Evolutionary conservation across 53 echinoderm and acorn worm genomes (phyloP), one percentile per base, ranked within the genome.

Genomic region (Temnopleurus reevesii): DNA sequence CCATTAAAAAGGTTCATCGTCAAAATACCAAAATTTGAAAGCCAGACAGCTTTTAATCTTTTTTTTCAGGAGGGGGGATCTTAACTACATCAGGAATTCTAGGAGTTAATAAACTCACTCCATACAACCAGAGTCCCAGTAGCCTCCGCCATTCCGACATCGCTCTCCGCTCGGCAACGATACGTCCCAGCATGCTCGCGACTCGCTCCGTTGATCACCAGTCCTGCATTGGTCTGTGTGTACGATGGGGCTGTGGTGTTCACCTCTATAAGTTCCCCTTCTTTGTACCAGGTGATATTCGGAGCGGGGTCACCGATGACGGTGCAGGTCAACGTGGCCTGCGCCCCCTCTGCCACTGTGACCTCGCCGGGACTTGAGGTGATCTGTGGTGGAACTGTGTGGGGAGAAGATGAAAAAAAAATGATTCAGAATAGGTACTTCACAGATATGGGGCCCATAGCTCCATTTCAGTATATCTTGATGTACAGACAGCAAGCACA

Each of bases 271-370:
- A 89, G 86, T 33, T 59, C 51, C 13, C 84, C 89, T 44, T 98
- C 94, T 91, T 92, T 93, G 90, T 85, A 87, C 98, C 98, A 98
- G 8, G 93, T 89, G 63, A 98, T 58, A 7, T 46, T 58, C 0
- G 98, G 92, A 25, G 77, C 77, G 19, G 98, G 98, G 51, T 98
- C 98, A 2, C 93, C 98, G 1, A 93, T 92, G 84, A 94, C 93
- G 15, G 89, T 80, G 59, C 98, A 98, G 45, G 94, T 88, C 46
- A 98, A 77, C 53, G 92, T 59, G 12, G 90, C 77, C 0, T 93
- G 86, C 13, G 82, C 76, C 29, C 92, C 93, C 46, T 91, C 66
- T 30, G 92, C 91, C 12, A 81, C 92, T 15, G 89, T 89, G 4
- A 95, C 89, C 45, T 92, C 86, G 1, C 83, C 90, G 13, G 98